phyloP scores from a whole-genome alignment of 1,140 invertebrate species.

The Drosophila saltans region DNA sequence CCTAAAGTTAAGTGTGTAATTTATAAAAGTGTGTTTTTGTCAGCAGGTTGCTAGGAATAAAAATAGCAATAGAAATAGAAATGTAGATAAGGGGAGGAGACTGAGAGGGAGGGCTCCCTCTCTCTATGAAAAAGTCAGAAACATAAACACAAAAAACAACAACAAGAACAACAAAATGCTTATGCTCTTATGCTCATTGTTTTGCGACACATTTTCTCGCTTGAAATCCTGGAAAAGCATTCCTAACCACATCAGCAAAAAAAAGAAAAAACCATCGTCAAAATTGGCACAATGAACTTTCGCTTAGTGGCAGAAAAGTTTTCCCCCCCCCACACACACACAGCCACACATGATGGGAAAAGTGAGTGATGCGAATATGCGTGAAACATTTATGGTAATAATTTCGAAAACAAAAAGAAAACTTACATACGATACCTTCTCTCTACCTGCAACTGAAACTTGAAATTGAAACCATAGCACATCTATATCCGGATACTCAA shows the following conservation, averaged over 20 bases:
- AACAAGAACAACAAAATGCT: slow-evolving; percentile 42
- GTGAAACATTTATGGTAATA: slow-evolving; percentile 8
- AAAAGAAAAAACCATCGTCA: slow-evolving; percentile 26
- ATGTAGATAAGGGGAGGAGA: not conserved
- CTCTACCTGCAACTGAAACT: not conserved
- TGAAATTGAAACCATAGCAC: not conserved
- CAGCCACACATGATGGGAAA: not conserved
- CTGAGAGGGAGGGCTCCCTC: not conserved
- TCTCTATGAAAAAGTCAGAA: not conserved
- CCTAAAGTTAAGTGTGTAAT: slow-evolving; percentile 72
- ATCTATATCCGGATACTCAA: not conserved
- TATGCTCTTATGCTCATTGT: slow-evolving; percentile 47
- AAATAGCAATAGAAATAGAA: slow-evolving; percentile 6
- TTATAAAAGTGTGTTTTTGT: slow-evolving; percentile 63
- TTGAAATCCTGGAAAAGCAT: slow-evolving; percentile 7
- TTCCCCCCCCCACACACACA: not conserved
- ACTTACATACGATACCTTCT: not conserved
- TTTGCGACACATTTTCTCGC: slow-evolving; percentile 57
- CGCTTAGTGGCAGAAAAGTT: slow-evolving; percentile 17
- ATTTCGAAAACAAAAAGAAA: not conserved
- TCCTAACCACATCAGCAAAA: slow-evolving; percentile 19
- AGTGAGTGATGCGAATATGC: slow-evolving; percentile 6
- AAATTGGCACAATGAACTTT: slow-evolving; percentile 75
- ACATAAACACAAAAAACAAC: slow-evolving; percentile 21
- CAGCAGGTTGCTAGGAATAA: slow-evolving; percentile 6